Evolutionary conservation across 2,888 invertebrate genomes (phyloP).

Genomic region (Caenorhabditis sp.): DNA sequence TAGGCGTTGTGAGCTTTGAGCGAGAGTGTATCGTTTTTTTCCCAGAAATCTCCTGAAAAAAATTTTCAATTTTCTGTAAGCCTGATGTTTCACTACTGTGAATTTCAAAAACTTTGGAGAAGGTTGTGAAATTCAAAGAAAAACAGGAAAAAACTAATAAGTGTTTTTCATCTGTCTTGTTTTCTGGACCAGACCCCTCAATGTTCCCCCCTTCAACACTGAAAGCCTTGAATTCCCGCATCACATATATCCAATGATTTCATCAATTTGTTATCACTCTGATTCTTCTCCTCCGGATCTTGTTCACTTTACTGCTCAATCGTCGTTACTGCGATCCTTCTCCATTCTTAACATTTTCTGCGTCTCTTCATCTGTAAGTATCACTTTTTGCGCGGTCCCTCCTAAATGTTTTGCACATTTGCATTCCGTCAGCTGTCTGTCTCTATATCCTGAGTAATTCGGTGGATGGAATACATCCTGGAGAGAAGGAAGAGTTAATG

Average conservation of each 20-base stretch:
- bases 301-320: conserved; percentile 43
- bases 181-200: too few relatives aligned
- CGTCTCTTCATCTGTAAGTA: conserved; percentile 34
- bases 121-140: too few relatives aligned
- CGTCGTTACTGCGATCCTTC: conserved; percentile 42
- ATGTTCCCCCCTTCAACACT: too few relatives aligned
- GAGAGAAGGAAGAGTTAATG: conserved; percentile 25
- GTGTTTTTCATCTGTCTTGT: too few relatives aligned
- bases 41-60: too few relatives aligned
- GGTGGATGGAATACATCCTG: conserved; percentile 7
- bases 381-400: conserved; percentile 50
- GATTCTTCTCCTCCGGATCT: neutral
- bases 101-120: too few relatives aligned
- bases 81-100: too few relatives aligned
- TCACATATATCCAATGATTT: neutral
- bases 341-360: conserved; percentile 11
- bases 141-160: too few relatives aligned
- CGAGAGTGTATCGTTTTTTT: too few relatives aligned
- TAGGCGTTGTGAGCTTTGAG: too few relatives aligned
- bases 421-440: conserved; percentile 54
- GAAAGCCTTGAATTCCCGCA: neutral
- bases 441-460: conserved; percentile 29
- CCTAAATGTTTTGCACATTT: conserved; percentile 59
- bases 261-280: conserved; percentile 44
- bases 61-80: too few relatives aligned